Percentiles rank a stretch among this genome's conserved stretches.
Conservation (phyloP, 2,797 vertebrate genomes). For the Melanotaenia parkinsoni region DNA sequence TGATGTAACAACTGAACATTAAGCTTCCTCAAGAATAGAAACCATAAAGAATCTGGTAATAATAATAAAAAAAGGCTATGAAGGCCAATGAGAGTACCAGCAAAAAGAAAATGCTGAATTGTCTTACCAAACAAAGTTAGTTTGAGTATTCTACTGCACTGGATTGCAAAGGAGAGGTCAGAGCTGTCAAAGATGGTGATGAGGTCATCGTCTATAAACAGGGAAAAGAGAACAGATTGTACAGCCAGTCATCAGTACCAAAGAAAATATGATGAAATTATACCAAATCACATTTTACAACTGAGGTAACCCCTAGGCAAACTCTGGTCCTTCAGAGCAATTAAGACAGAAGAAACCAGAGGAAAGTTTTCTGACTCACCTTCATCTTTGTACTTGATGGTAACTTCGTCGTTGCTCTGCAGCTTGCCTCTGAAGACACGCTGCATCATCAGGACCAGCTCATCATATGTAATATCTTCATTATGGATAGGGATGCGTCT, state of each 20-base stretch:
- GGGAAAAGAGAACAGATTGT: constrained; percentile 7
- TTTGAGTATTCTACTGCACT: constrained; percentile 43
- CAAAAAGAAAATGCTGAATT: constrained; percentile 24
- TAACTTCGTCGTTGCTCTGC: no score
- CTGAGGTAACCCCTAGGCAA: not conserved
- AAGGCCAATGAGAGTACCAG: not conserved
- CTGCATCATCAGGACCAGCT: no score
- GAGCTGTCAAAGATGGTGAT: constrained; percentile 19
- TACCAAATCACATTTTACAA: not conserved
- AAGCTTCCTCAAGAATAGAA: not conserved
- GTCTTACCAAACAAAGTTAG: constrained; percentile 83
- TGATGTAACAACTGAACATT: constrained; percentile 39
- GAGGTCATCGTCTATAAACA: constrained; percentile 56
- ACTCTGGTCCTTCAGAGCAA: not conserved
- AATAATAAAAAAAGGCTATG: not conserved
- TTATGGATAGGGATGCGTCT: no score
- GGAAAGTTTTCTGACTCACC: constrained; percentile 69
- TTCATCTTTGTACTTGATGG: no score
- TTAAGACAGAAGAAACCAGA: not conserved
- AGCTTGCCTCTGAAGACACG: no score
- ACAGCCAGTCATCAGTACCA: not conserved
- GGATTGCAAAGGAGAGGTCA: no score
- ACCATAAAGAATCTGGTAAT: no score
- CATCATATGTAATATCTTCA: constrained; percentile 72
- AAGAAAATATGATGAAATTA: constrained; percentile 4